Evolutionary conservation across 2,888 invertebrate species (phyloP), one percentile per base, ranked within the genome.

Genomic region (Chrysomela aeneicollis): DNA sequence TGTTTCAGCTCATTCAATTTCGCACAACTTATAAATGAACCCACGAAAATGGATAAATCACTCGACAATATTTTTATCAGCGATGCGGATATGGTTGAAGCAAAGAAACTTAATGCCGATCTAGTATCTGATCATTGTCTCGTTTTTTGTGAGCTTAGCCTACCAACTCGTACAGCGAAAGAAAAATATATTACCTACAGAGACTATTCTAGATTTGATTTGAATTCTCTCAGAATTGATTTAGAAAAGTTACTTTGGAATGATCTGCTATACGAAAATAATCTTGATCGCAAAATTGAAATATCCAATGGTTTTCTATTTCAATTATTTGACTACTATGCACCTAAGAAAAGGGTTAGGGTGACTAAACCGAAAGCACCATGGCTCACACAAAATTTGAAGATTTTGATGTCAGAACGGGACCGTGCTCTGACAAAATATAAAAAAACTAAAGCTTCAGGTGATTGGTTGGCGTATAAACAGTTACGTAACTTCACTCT

Each of bases 331-430:
- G 10, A 51, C 17, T 10, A 22, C 2, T n/a, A 26, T 51, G 17
- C 18, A 22, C 26, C 26, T 26, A 26, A 0, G 15, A 30, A 2
- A 26, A 51, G 5, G 12, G 19, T 51, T 6, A 15, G 26, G 6
- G 47, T 64, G 35, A 64, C 50, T 18, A 64, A 67, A 59, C 42
- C 53, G 6, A 37, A 15, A 17, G 61, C 64, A 15, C 59, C 63
- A 1, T 67, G 60, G 63, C 21, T 63, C n/a, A 67, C 55, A 15
- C 26, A 32, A n/a, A 22, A 18, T 21, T 17, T 66, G 6, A 60
- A 59, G 54, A 35, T 32, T 6, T 30, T 66, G 12, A 37, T 57
- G 46, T 30, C 15, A 12, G 35, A 59, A 10, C 19, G 63, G 3
- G 37, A 59, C 15, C 47, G 30, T 5, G 59, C 59, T 22, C 17